phyloP scores from a whole-genome alignment of 2,797 vertebrate species.

The Rhynchonycteris naso region DNA sequence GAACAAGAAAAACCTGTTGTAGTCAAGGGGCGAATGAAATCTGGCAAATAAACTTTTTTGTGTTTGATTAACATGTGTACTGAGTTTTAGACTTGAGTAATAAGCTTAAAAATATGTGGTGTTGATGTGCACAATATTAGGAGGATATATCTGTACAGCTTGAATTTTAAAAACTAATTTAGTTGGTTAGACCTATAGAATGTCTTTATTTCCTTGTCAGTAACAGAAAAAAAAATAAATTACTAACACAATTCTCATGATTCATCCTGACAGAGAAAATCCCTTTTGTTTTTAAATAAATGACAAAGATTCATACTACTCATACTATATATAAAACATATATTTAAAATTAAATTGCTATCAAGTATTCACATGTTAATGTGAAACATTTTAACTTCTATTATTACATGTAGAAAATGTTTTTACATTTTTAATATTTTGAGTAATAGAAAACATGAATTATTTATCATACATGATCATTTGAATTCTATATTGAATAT shows the following conservation, averaged over 20 bases:
- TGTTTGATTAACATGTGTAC: slow-evolving; percentile 60
- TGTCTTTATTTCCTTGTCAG: slow-evolving; percentile 53
- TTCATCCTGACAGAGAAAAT: slow-evolving; percentile 44
- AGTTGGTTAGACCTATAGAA: background rate
- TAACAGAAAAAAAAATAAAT: slow-evolving; percentile 17
- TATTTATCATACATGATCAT: slow-evolving; percentile 21
- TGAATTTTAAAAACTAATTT: slow-evolving; percentile 1
- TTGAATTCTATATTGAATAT: slow-evolving; percentile 51
- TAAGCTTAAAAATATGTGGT: slow-evolving; percentile 64
- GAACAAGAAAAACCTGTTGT: slow-evolving; percentile 61
- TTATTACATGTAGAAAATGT: slow-evolving; percentile 38
- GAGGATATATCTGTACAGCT: slow-evolving; percentile 35
- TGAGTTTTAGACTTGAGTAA: slow-evolving; percentile 67
- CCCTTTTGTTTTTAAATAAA: slow-evolving; percentile 33
- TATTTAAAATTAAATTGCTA: slow-evolving; percentile 52
- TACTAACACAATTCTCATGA: background rate
- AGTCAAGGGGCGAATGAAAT: slow-evolving; percentile 16
- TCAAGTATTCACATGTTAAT: background rate
- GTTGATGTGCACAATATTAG: slow-evolving; percentile 55
- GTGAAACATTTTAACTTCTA: background rate
- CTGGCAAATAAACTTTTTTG: slow-evolving; percentile 73
- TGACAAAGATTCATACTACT: background rate
- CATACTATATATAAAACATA: background rate
- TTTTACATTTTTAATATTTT: slow-evolving; percentile 45
- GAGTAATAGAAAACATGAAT: slow-evolving; percentile 29